phyloP scores from a whole-genome alignment of 1,140 invertebrate species.

The Uloborus diversus region DNA sequence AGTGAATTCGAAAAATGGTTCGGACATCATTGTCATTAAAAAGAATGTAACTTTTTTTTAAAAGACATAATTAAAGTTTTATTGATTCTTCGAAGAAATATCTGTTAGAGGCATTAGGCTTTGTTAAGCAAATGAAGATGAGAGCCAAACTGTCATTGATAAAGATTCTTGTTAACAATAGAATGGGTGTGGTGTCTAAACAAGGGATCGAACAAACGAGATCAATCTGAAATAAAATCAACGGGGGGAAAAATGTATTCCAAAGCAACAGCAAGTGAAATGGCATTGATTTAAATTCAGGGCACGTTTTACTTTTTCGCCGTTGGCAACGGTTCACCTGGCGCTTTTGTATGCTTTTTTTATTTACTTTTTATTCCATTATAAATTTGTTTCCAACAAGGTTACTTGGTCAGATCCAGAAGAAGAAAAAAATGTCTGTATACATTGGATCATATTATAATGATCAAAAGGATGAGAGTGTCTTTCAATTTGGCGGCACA shows the following conservation, averaged over 20 bases:
- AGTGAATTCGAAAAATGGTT: too few relatives aligned
- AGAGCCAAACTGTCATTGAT: too few relatives aligned
- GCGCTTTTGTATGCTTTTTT: neutral
- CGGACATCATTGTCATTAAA: too few relatives aligned
- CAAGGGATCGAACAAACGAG: neutral
- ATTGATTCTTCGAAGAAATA: too few relatives aligned
- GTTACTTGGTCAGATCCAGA: conserved; percentile 5
- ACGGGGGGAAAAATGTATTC: neutral
- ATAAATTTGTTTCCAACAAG: conserved; percentile 23
- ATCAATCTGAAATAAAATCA: conserved; percentile 22
- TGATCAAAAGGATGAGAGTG: too few relatives aligned
- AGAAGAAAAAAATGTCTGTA: neutral
- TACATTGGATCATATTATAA: too few relatives aligned
- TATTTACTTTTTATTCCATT: neutral
- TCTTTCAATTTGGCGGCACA: too few relatives aligned
- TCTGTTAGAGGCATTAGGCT: too few relatives aligned
- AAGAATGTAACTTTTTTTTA: too few relatives aligned
- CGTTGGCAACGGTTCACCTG: conserved; percentile 3
- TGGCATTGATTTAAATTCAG: neutral
- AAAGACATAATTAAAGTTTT: too few relatives aligned
- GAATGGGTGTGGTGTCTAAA: conserved; percentile 14
- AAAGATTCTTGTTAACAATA: too few relatives aligned
- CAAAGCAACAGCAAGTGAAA: neutral
- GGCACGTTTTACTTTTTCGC: neutral
- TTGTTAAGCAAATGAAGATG: too few relatives aligned